Base-by-base conservation (phyloP, 2,113 vertebrate genomes). In the Misgurnus mizolepis region DNA sequence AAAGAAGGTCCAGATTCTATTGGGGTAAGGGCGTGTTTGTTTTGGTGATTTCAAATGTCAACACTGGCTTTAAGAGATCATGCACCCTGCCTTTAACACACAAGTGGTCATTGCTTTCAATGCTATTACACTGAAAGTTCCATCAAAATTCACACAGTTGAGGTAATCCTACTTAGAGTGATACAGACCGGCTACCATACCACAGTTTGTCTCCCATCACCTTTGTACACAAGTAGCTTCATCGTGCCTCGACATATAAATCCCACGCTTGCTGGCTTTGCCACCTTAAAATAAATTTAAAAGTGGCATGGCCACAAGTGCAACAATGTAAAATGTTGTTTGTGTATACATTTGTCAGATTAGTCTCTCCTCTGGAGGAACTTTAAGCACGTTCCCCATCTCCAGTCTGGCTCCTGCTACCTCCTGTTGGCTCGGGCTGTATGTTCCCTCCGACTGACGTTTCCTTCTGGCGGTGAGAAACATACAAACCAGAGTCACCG, bases 381-480 rank as follows among this genome's bases (percentile, higher is more conserved):
- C 95, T 89, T 99, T 99, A 62, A 99, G 95, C 27, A 99, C 96
- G 41, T 94, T 98, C 92, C 97, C 97, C 98, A 99, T 99, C 91
- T 99, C 98, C 84, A 99, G 76, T 61, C 97, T 92, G 17, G 98
- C 98, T 43, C 98, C 98, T 0, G 95, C 97, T 81, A 98, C 96
- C 74, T 99, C 98, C 91, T 99, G 98, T 72, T 95, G 94, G 87
- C 98, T 99, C 3, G 98, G 98, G 80, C 96, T 99, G 91, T 99
- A 99, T 53, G 96, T 98, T 81, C 98, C 98, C 89, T 99, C 97
- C 0, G 97, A 98, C 79, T 98, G 98, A 6, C 98, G 95, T 83
- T 97, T 94, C 92, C 95, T 98, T 60, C 96, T 92, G 27, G 96
- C 96, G 0, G 96, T 97, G 89, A 98, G 90, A 87, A 95, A 80